Evolutionary conservation across 2,113 vertebrate species (phyloP).

Genomic region (Thunnus maccoyii): DNA sequence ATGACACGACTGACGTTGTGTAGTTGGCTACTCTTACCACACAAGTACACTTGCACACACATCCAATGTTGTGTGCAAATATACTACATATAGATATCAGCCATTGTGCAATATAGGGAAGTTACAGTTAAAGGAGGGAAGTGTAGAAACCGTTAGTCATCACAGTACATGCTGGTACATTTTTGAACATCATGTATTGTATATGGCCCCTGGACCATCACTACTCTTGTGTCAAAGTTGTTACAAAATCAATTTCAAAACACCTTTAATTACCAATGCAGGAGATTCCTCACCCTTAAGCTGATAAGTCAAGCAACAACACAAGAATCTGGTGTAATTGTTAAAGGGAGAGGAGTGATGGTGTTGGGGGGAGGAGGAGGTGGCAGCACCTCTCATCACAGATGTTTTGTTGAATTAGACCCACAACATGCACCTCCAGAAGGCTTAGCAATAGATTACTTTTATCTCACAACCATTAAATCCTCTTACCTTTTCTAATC

Average conservation of each 20-base stretch:
- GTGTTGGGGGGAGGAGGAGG: not conserved
- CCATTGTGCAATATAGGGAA: conserved; percentile 64
- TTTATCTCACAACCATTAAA: conserved; percentile 28
- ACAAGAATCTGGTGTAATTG: not conserved
- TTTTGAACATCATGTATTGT: conserved; percentile 48
- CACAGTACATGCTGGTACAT: not conserved
- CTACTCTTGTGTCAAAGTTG: conserved; percentile 3
- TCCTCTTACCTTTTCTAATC: not conserved
- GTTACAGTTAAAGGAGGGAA: conserved; percentile 54
- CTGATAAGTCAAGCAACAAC: not conserved
- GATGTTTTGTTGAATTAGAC: conserved; percentile 44
- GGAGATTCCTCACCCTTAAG: not conserved
- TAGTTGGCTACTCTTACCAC: not conserved
- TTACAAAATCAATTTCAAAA: conserved; percentile 50
- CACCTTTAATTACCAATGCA: not conserved
- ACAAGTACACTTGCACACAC: not conserved
- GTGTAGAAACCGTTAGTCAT: conserved; percentile 57
- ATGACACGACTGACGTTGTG: not conserved
- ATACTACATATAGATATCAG: not conserved
- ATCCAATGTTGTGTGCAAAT: conserved; percentile 22
- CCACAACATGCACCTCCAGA: not conserved
- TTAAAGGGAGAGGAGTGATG: not conserved
- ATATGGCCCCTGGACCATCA: not conserved
- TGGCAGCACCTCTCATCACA: conserved; percentile 31
- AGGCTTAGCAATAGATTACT: conserved; percentile 1